Evolutionary conservation across 1,140 invertebrate genomes (phyloP).

Genomic region (Venturia canescens): DNA sequence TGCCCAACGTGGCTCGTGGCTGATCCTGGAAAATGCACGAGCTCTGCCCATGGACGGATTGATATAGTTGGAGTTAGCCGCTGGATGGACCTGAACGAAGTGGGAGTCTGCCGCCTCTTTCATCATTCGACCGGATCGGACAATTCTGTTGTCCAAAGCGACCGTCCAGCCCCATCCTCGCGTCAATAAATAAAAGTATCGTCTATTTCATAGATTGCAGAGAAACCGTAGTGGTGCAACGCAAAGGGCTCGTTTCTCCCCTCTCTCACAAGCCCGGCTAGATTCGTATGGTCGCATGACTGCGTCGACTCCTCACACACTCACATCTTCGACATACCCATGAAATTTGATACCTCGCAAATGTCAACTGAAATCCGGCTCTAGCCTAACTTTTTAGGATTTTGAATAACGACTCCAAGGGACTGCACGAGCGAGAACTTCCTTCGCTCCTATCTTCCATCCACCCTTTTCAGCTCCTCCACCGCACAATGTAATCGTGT

Average conservation of each 20-base stretch:
- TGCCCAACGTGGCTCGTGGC: not conserved
- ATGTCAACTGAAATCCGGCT: conserved; percentile 18
- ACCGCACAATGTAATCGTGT: not conserved
- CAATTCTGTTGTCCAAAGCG: conserved; percentile 44
- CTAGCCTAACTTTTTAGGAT: not conserved
- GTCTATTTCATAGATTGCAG: not conserved
- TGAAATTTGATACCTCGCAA: conserved; percentile 23
- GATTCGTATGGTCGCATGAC: not conserved
- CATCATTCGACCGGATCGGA: conserved; percentile 40
- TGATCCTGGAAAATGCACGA: conserved; percentile 46
- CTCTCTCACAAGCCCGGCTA: not conserved
- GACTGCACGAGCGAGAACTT: not conserved
- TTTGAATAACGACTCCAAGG: not conserved
- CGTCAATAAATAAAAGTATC: conserved; percentile 13
- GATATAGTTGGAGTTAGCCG: not conserved
- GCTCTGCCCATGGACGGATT: conserved; percentile 1
- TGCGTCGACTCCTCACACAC: not conserved
- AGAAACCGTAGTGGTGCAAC: not conserved
- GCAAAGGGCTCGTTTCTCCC: conserved; percentile 28
- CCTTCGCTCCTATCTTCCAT: not conserved
- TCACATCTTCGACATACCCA: conserved; percentile 9
- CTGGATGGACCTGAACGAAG: not conserved
- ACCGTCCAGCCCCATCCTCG: not conserved
- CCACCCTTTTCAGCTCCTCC: not conserved
- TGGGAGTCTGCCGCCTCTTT: conserved; percentile 32